phyloP scores from a whole-genome alignment of 2,888 invertebrate genomes.

The Rhagium mordax region DNA sequence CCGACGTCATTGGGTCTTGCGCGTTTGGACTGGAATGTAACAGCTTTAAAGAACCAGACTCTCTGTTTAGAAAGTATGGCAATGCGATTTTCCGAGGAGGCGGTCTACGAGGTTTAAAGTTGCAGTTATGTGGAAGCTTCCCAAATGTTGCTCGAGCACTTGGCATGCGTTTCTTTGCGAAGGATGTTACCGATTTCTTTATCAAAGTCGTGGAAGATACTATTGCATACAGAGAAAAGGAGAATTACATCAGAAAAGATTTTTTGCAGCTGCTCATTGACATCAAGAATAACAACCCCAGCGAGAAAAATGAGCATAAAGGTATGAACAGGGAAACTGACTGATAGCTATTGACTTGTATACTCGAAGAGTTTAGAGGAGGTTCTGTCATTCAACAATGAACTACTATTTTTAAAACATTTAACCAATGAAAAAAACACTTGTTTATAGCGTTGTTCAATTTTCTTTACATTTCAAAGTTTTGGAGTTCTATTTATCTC shows the following conservation, averaged over 20 bases:
- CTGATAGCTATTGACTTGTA: too few species aligned
- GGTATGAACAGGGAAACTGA: slow-evolving; percentile 6
- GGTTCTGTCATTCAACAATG: too few species aligned
- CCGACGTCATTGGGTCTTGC: slow-evolving; percentile 73
- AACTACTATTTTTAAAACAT: too few species aligned
- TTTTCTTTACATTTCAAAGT: too few species aligned
- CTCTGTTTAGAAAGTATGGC: slow-evolving; percentile 66
- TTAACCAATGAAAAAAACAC: too few species aligned
- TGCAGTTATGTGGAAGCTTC: neutral
- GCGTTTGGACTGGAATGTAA: slow-evolving; percentile 75
- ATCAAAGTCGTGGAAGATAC: slow-evolving; percentile 66
- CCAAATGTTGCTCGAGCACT: neutral
- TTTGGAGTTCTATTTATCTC: too few species aligned
- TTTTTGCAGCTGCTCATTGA: slow-evolving; percentile 71
- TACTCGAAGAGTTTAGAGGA: too few species aligned
- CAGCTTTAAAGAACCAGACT: slow-evolving; percentile 70
- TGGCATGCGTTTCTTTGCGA: slow-evolving; percentile 34
- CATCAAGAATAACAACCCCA: slow-evolving; percentile 32
- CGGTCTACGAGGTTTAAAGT: neutral
- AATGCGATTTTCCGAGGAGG: slow-evolving; percentile 31
- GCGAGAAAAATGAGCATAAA: neutral
- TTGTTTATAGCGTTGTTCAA: too few species aligned
- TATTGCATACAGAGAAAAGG: slow-evolving; percentile 67
- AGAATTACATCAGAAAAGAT: slow-evolving; percentile 70
- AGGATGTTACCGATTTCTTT: slow-evolving; percentile 67